A percentile compares a stretch with the other conserved stretches of the same genome.
Conservation (phyloP, 2,113 vertebrate genomes). For the Sorex fumeus region DNA sequence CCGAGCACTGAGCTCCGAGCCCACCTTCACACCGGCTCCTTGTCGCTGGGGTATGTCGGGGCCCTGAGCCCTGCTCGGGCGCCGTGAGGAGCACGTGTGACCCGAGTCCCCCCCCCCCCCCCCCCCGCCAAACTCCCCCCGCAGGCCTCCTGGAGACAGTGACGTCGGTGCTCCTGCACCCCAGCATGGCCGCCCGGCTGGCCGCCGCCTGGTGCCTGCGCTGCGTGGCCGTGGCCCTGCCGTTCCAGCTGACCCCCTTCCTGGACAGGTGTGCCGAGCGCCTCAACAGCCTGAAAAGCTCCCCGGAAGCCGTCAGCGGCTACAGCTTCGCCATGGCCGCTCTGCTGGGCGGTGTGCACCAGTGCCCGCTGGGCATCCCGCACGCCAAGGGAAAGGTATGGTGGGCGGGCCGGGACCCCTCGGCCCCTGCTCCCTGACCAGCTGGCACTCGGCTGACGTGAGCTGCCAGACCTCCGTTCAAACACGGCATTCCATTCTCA, state of each 20-base stretch:
- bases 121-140: conserved; percentile 35
- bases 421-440: too few relatives aligned
- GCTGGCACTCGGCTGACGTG: background rate
- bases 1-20: too few relatives aligned
- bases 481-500: conserved; percentile 53
- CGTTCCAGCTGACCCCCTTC: conserved; percentile 96
- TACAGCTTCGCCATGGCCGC: conserved; percentile 99
- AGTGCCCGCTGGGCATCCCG: conserved; percentile 97
- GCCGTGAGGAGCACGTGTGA: too few relatives aligned
- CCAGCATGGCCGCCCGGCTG: conserved; percentile 98
- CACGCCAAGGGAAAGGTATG: conserved; percentile 98
- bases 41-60: too few relatives aligned
- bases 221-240: conserved; percentile 96
- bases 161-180: conserved; percentile 97
- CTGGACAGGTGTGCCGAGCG: conserved; percentile 97
- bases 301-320: conserved; percentile 98
- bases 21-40: too few relatives aligned
- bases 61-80: too few relatives aligned
- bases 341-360: conserved; percentile 97
- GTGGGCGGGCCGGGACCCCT: too few relatives aligned
- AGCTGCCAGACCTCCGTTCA: conserved; percentile 14
- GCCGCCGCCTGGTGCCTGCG: conserved; percentile 98
- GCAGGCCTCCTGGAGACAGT: conserved; percentile 97
- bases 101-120: too few relatives aligned
- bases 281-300: conserved; percentile 97